A percentile compares a stretch with the other conserved stretches of the same genome.
phyloP scores from a whole-genome alignment of 2,888 invertebrate species.

The Acrobasis consociella region DNA sequence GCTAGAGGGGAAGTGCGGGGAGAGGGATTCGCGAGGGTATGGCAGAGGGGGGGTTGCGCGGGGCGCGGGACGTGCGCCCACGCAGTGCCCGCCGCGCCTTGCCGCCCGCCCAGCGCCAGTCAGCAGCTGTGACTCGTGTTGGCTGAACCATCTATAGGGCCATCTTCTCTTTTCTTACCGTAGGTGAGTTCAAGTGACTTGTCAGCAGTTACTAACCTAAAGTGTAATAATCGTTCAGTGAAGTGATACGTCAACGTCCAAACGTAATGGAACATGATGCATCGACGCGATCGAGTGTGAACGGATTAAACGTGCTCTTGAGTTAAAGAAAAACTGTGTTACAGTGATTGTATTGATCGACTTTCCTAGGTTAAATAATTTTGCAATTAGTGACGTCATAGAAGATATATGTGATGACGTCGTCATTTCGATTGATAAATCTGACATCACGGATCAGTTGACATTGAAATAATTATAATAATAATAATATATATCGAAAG shows the following conservation, averaged over 20 bases:
- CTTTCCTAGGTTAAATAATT: constrained; percentile 18
- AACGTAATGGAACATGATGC: constrained; percentile 49
- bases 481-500: too few relatives aligned
- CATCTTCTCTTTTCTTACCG: constrained; percentile 75
- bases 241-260: constrained; percentile 63
- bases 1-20: constrained; percentile 41
- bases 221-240: constrained; percentile 64
- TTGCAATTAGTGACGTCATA: constrained; percentile 36
- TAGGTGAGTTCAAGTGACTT: constrained; percentile 75
- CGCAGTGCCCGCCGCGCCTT: constrained; percentile 75
- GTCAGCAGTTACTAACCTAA: constrained; percentile 45
- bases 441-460: neutral
- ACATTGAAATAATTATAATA: neutral
- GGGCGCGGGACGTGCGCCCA: constrained; percentile 59
- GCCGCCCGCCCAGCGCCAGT: constrained; percentile 78
- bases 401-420: constrained; percentile 22
- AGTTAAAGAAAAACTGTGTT: constrained; percentile 24
- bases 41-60: constrained; percentile 41
- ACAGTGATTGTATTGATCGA: constrained; percentile 34
- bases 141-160: constrained; percentile 86
- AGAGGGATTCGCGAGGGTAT: constrained; percentile 35
- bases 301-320: constrained; percentile 23
- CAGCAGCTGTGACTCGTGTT: constrained; percentile 82
- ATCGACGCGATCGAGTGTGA: constrained; percentile 41
- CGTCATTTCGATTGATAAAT: constrained; percentile 12